Evolutionary conservation across 2,888 invertebrate genomes (phyloP).

Genomic region (Ophion obscuratus): DNA sequence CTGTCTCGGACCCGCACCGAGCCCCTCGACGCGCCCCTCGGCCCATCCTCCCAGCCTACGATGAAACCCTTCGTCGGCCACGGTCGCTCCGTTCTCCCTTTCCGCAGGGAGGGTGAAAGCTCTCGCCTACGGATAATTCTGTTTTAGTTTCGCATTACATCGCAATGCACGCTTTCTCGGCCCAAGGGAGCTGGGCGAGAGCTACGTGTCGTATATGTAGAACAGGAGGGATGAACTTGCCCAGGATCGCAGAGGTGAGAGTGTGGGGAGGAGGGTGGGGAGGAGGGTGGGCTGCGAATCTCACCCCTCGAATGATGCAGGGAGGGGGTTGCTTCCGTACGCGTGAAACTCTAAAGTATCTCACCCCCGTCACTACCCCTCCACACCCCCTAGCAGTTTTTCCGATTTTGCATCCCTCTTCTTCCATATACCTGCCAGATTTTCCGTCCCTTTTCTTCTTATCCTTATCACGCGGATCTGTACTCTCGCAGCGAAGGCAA

Average conservation of each 20-base stretch:
- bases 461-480: slow-evolving; percentile 60
- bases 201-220: slow-evolving; percentile 43
- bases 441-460: slow-evolving; percentile 39
- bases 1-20: background rate
- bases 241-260: slow-evolving; percentile 35
- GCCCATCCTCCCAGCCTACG: background rate
- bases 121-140: slow-evolving; percentile 78
- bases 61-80: slow-evolving; percentile 58
- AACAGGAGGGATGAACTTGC: slow-evolving; percentile 30
- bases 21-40: background rate
- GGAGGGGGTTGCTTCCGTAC: slow-evolving; percentile 34
- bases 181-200: slow-evolving; percentile 50
- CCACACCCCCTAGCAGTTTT: slow-evolving; percentile 30
- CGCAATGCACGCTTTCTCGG: slow-evolving; percentile 74
- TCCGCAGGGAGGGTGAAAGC: slow-evolving; percentile 69
- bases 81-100: slow-evolving; percentile 35
- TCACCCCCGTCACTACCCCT: slow-evolving; percentile 1
- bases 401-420: slow-evolving; percentile 40
- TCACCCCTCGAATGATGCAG: slow-evolving; percentile 49
- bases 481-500: slow-evolving; percentile 31
- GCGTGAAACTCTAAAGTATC: slow-evolving; percentile 56
- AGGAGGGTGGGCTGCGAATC: slow-evolving; percentile 8
- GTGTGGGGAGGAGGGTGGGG: background rate
- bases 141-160: slow-evolving; percentile 83
- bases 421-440: slow-evolving; percentile 21